Conservation (phyloP, 2,797 vertebrate species). For the Gambusia yucatana region DNA sequence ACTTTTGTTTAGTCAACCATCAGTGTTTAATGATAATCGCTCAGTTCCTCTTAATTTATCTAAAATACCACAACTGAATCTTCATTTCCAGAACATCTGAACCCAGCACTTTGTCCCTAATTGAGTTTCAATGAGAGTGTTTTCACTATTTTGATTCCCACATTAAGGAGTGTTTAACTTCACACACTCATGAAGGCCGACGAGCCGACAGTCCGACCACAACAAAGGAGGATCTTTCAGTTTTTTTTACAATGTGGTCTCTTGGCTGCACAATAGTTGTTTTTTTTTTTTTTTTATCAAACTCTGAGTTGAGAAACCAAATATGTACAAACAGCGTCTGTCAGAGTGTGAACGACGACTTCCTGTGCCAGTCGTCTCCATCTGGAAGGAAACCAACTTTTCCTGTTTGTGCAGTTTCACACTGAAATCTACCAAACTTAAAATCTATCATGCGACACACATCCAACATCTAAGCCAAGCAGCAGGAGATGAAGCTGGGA, state of each 20-base stretch:
- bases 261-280: neutral
- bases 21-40: slow-evolving; percentile 20
- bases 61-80: slow-evolving; percentile 12
- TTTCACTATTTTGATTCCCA: neutral
- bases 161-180: neutral
- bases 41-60: slow-evolving; percentile 10
- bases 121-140: neutral
- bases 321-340: slow-evolving; percentile 21
- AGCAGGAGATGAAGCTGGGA: slow-evolving; percentile 35
- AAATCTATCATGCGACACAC: slow-evolving; percentile 14
- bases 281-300: neutral
- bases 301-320: slow-evolving; percentile 9
- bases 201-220: neutral
- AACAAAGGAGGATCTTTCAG: neutral
- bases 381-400: slow-evolving; percentile 44
- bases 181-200: neutral
- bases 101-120: neutral
- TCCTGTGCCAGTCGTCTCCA: slow-evolving; percentile 44
- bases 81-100: neutral
- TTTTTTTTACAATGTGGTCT: neutral
- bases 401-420: slow-evolving; percentile 44
- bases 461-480: slow-evolving; percentile 25
- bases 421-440: slow-evolving; percentile 14
- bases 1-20: slow-evolving; percentile 16
- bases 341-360: slow-evolving; percentile 30